These are phyloP conservation scores for Arctia plantaginis DNA, from an alignment of 2,888 invertebrate species.

Conservation along the genomic window DNA sequence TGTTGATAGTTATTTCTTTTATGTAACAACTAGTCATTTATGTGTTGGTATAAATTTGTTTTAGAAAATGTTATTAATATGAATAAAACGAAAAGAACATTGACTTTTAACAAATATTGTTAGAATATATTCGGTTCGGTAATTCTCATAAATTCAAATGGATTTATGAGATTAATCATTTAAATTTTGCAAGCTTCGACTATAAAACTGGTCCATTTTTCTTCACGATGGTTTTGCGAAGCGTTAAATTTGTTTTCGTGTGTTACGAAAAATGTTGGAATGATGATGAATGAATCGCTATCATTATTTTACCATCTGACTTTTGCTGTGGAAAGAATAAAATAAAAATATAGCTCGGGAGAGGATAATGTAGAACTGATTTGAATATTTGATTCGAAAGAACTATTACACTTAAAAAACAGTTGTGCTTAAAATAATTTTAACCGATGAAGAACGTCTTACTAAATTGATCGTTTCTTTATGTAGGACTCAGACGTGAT, in stretches of 20 bases:
- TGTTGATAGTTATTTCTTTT: no score
- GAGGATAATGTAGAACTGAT: no score
- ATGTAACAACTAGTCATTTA: not conserved
- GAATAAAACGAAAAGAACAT: not conserved
- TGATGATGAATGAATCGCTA: not conserved
- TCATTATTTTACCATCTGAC: not conserved
- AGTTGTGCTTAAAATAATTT: no score
- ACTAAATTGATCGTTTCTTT: no score
- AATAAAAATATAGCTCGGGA: no score
- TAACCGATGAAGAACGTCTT: no score
- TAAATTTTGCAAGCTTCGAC: not conserved
- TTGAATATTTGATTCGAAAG: no score
- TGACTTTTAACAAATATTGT: not conserved
- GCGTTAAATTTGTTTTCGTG: not conserved
- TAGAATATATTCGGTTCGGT: not conserved
- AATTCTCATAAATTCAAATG: not conserved
- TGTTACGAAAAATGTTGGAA: not conserved
- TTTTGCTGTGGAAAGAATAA: not conserved
- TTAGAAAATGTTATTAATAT: not conserved
- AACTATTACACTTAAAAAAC: no score
- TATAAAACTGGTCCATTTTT: not conserved
- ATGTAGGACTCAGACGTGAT: no score
- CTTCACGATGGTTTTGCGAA: not conserved
- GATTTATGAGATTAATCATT: slow-evolving; percentile 1
- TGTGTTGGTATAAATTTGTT: not conserved